phyloP scores from a whole-genome alignment of 2,888 invertebrate genomes.

The Lamellibrachia columna region DNA sequence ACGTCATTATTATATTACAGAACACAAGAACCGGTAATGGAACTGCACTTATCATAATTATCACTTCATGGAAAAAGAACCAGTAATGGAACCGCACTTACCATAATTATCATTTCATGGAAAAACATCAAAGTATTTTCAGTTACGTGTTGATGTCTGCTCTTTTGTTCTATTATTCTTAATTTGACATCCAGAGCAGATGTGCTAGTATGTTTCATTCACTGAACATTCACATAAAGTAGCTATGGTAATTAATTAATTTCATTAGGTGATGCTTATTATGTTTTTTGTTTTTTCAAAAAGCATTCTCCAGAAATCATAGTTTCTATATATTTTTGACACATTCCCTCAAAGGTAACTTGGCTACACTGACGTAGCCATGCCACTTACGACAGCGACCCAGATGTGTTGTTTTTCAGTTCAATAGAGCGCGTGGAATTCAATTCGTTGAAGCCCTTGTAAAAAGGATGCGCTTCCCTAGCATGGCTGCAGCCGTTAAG shows the following conservation, averaged over 20 bases:
- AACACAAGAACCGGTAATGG: not conserved
- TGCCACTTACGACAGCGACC: not conserved
- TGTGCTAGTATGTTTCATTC: not conserved
- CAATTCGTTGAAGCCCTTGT: not conserved
- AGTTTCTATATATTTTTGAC: not conserved
- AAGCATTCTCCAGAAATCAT: not conserved
- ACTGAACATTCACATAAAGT: not conserved
- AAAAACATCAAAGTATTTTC: not conserved
- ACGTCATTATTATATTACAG: not conserved
- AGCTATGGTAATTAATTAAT: not conserved
- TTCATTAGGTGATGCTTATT: not conserved
- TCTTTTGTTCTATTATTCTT: not conserved
- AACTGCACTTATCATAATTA: not conserved
- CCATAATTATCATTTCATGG: conserved; percentile 3
- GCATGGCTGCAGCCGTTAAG: not conserved
- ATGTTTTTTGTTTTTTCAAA: not conserved
- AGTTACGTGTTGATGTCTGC: not conserved
- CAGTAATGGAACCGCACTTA: not conserved
- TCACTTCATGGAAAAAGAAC: not conserved
- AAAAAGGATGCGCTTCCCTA: not conserved
- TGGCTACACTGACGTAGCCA: not conserved
- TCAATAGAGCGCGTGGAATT: conserved; percentile 5
- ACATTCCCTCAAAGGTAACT: not conserved
- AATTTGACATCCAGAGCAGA: not conserved
- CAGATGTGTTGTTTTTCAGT: not conserved